Base-by-base conservation (phyloP, 2,888 invertebrate species). In the Clostera curtula region DNA sequence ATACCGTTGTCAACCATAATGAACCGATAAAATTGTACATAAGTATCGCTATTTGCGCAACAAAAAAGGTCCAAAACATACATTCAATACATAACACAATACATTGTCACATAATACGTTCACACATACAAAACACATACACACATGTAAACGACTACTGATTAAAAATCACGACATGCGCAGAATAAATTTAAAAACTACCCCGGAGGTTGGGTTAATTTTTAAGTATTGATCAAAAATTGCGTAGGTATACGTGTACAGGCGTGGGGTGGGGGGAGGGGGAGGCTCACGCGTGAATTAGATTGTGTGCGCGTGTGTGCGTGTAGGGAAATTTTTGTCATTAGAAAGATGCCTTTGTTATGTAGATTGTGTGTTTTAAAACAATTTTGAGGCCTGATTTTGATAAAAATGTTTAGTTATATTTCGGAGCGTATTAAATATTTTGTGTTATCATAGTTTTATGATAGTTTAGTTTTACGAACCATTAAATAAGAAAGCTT, bases 161-260 rank as follows among this genome's bases (percentile, higher is more conserved):
- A 83, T 83, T 83, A 82, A 82, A 83, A 82, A 75, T 74, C 80
- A 82, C 80, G 82, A 82, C 82, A 83, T 83, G 82, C 82, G 82
- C 82, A 83, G 75, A 75, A 58, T 80, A 77, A 76, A 76, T 72
- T 83, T 76, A 80, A 83, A 82, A 82, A 82, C 82, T 82, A 82
- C 69, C 48, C 23, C 67, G 67, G 74, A 72, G 76, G 74, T 63
- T 67, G 77, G 74, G 80, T 83, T 82, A 83, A 83, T 83, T 83
- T 83, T 83, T 83, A 83, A 83, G 82, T 83, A 83, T 82, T 82
- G 82, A 83, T 82, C 80, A 83, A 80, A 82, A 82, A 82, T 80
- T 82, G 80, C 79, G 77, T 80, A 56, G 58, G 56, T 47, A 49
- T 48, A 41, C 39, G 45, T 45, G 45, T 48, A 43, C 41, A 40